Percentiles rank a stretch among this genome's conserved stretches.
Conservation (phyloP, 2,888 invertebrate genomes). For the Entomobrya multifasciata region DNA sequence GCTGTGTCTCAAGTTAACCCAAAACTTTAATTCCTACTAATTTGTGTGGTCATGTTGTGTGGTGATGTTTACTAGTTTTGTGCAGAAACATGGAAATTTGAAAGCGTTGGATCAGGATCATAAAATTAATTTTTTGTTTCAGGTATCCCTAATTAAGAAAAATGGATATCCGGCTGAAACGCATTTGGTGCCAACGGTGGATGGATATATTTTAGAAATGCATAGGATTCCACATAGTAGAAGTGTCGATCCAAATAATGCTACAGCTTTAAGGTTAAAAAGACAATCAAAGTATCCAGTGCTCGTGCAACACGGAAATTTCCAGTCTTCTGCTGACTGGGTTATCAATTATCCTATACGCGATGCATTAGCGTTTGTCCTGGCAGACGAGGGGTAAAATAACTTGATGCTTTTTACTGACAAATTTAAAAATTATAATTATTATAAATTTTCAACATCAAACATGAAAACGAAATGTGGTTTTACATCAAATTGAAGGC, state of each 20-base stretch:
- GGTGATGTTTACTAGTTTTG: no score
- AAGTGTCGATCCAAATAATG: conserved; percentile 81
- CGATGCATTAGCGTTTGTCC: conserved; percentile 82
- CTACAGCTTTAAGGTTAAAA: conserved; percentile 5
- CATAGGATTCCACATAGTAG: conserved; percentile 83
- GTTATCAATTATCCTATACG: conserved; percentile 86
- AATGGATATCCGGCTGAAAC: conserved; percentile 83
- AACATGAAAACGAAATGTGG: no score
- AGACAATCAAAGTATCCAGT: conserved; percentile 44
- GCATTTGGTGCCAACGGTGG: conserved; percentile 82
- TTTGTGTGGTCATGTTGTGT: no score
- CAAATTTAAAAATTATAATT: no score
- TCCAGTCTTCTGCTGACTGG: conserved; percentile 91
- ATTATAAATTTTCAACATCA: no score
- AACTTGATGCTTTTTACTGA: no score
- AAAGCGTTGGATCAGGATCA: no score
- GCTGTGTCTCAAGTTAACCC: no score
- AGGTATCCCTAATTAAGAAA: conserved; percentile 81
- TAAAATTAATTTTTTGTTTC: neutral
- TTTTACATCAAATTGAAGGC: no score
- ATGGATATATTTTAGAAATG: conserved; percentile 83
- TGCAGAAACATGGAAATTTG: no score
- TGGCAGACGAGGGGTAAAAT: conserved; percentile 81
- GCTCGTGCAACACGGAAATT: conserved; percentile 90
- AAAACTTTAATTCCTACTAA: no score